Evolutionary conservation across 1,140 invertebrate species (phyloP).

Genomic region (Eufriesea mexicana): DNA sequence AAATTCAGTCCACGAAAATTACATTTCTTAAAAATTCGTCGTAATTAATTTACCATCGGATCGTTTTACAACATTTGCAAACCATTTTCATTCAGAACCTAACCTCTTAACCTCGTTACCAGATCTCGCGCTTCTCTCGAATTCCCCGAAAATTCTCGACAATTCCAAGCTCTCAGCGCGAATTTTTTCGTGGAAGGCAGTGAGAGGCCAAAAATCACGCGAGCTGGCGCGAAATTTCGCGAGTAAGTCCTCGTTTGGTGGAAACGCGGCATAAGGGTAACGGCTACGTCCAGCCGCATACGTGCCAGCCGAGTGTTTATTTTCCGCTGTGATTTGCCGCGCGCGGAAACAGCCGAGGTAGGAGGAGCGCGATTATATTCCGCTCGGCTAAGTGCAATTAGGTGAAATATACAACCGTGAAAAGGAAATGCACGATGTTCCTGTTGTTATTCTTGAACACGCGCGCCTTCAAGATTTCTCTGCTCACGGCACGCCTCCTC

Average conservation of each 20-base stretch:
- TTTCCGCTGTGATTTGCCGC: conserved; percentile 35
- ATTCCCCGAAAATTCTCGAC: too few relatives aligned
- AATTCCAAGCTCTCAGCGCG: too few relatives aligned
- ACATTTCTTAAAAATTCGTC: too few relatives aligned
- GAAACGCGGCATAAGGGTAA: conserved; percentile 40
- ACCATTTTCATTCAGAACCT: too few relatives aligned
- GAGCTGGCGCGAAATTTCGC: conserved; percentile 10
- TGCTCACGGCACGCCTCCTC: neutral
- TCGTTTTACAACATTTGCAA: too few relatives aligned
- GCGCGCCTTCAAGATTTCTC: neutral
- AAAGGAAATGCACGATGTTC: conserved; percentile 47
- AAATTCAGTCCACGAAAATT: too few relatives aligned
- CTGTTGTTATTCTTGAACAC: conserved; percentile 55
- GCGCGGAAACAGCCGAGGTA: neutral
- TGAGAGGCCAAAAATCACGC: conserved; percentile 13
- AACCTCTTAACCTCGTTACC: too few relatives aligned
- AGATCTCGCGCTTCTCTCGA: too few relatives aligned
- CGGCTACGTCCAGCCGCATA: conserved; percentile 20
- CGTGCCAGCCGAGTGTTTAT: conserved; percentile 51
- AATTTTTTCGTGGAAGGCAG: too few relatives aligned
- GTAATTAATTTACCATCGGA: too few relatives aligned
- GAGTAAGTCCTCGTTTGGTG: conserved; percentile 50
- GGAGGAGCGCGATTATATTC: conserved; percentile 44
- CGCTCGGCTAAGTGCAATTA: conserved; percentile 49
- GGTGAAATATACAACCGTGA: conserved; percentile 44